Evolutionary conservation across 1,140 invertebrate species (phyloP).

Genomic region (Aphis craccivora): DNA sequence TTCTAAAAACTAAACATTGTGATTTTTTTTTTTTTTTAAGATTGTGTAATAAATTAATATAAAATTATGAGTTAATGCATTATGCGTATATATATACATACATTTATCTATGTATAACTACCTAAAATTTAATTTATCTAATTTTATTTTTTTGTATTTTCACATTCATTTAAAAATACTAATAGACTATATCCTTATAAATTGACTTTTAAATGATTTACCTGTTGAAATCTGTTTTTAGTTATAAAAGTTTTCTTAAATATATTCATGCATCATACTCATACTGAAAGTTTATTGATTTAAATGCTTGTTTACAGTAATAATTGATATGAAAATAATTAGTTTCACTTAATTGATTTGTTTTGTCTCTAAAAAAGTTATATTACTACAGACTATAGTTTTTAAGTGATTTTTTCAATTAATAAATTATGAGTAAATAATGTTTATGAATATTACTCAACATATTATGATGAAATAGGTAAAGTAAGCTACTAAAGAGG

Average conservation of each 20-base stretch:
- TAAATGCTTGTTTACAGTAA: background rate
- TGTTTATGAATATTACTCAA: too few relatives aligned
- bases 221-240: background rate
- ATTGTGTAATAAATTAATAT: background rate
- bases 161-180: background rate
- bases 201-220: background rate
- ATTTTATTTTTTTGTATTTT: conserved; percentile 13
- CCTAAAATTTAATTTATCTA: conserved; percentile 16
- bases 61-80: background rate
- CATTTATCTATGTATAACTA: background rate
- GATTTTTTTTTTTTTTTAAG: background rate
- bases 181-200: background rate
- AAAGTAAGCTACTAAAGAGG: too few relatives aligned
- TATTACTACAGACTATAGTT: too few relatives aligned
- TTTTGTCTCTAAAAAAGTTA: background rate
- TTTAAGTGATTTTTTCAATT: too few relatives aligned
- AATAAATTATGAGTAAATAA: too few relatives aligned
- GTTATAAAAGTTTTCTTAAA: background rate
- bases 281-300: background rate
- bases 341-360: background rate
- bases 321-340: background rate
- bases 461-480: too few relatives aligned
- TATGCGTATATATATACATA: background rate
- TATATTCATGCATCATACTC: background rate
- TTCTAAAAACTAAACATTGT: conserved; percentile 60